phyloP scores from a whole-genome alignment of 2,113 vertebrate genomes.

The Laticauda colubrina region DNA sequence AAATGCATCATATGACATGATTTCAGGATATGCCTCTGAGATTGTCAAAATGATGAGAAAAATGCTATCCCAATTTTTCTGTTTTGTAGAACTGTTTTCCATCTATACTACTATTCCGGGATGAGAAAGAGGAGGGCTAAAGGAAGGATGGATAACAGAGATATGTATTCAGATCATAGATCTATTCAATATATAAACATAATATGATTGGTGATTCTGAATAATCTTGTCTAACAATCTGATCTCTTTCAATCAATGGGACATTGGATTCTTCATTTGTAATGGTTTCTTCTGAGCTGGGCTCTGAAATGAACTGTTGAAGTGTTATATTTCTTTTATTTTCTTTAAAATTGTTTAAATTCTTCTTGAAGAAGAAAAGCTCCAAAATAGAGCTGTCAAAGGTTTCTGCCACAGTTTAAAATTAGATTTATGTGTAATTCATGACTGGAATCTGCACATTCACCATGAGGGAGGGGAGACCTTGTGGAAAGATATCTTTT shows the following conservation, averaged over 20 bases:
- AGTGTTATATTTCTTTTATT: background rate
- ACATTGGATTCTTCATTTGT: background rate
- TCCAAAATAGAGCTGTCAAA: background rate
- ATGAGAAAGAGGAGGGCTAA: background rate
- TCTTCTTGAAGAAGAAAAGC: background rate
- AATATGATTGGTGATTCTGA: background rate
- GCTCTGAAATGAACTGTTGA: background rate
- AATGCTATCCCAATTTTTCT: background rate
- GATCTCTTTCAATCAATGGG: background rate
- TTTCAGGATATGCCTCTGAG: background rate
- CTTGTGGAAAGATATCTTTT: background rate
- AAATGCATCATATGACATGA: slow-evolving; percentile 30
- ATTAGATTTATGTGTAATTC: background rate
- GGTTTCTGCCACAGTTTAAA: background rate
- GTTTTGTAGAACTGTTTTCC: background rate
- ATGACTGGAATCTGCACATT: background rate
- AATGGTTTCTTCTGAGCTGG: background rate
- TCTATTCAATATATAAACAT: background rate
- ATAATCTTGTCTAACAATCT: background rate
- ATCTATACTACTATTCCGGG: background rate
- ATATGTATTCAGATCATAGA: background rate
- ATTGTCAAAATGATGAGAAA: background rate
- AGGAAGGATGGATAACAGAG: background rate
- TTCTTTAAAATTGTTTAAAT: background rate
- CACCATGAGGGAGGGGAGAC: background rate